phyloP scores from a whole-genome alignment of 2,888 invertebrate species.

The Nomada hirtipes region DNA sequence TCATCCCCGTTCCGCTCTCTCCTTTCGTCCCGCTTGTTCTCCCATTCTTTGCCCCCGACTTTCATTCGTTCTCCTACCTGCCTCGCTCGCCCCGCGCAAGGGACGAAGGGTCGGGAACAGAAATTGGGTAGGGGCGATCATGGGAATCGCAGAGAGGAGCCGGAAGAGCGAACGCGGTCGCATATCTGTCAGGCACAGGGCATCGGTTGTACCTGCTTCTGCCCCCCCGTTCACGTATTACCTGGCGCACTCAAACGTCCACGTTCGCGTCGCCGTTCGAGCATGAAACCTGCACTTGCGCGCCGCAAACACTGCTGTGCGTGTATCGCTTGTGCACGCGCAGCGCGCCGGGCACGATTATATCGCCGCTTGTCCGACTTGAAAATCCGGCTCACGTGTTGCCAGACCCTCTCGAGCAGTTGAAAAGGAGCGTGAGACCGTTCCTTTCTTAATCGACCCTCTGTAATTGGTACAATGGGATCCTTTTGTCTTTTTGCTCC shows the following conservation, averaged over 20 bases:
- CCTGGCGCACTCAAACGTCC: constrained; percentile 62
- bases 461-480: constrained; percentile 59
- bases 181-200: constrained; percentile 76
- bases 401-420: constrained; percentile 11
- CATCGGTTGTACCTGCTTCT: constrained; percentile 58
- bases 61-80: constrained; percentile 31
- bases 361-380: constrained; percentile 52
- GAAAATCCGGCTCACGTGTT: constrained; percentile 56
- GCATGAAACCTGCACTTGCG: constrained; percentile 52
- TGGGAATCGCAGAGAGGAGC: constrained; percentile 14
- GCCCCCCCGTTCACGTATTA: constrained; percentile 62
- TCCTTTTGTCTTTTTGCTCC: constrained; percentile 27
- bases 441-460: constrained; percentile 24
- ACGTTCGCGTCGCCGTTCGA: constrained; percentile 53
- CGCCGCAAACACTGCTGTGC: constrained; percentile 5
- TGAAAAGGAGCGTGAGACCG: constrained; percentile 55
- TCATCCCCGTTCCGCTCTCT: not conserved
- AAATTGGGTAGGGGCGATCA: not conserved
- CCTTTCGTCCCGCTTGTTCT: constrained; percentile 6
- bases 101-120: not conserved
- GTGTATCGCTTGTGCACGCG: constrained; percentile 9
- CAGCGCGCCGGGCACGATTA: constrained; percentile 47
- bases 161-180: constrained; percentile 54
- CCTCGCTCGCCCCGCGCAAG: not conserved
- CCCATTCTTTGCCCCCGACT: constrained; percentile 24